Evolutionary conservation across 1,140 invertebrate species (phyloP).

Genomic region (Venturia canescens): DNA sequence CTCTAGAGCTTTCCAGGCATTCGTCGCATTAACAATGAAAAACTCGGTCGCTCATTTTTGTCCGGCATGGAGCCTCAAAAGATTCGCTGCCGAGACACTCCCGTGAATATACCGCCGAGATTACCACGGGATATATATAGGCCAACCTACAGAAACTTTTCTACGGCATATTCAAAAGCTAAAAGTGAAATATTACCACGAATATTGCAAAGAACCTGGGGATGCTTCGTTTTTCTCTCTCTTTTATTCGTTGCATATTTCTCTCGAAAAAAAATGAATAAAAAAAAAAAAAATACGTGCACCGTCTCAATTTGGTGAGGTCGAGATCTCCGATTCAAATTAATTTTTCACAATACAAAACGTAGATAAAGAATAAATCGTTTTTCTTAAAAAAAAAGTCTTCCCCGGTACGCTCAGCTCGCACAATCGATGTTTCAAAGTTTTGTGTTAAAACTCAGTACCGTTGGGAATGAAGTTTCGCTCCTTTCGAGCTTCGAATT

Average conservation of each 20-base stretch:
- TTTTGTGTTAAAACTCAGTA: no score
- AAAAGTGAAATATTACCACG: not conserved
- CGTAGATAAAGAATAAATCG: no score
- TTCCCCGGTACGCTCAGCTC: no score
- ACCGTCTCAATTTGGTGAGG: not conserved
- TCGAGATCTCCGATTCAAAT: not conserved
- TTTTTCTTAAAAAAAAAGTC: no score
- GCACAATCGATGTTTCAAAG: no score
- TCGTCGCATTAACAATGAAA: conserved; percentile 19
- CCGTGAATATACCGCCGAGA: conserved; percentile 17
- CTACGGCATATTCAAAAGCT: not conserved
- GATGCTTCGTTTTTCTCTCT: no score
- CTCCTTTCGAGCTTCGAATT: not conserved
- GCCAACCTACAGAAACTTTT: not conserved
- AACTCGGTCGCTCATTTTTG: conserved; percentile 27
- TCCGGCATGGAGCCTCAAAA: conserved; percentile 7
- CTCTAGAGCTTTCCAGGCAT: not conserved
- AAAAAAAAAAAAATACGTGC: not conserved
- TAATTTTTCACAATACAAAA: no score
- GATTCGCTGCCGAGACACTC: not conserved
- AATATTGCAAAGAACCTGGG: not conserved
- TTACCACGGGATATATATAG: not conserved
- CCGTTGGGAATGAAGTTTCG: no score
- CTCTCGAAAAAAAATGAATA: no score
- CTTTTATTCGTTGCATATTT: no score